phyloP scores from a whole-genome alignment of 1,140 invertebrate genomes.

The Micrasema minimum region DNA sequence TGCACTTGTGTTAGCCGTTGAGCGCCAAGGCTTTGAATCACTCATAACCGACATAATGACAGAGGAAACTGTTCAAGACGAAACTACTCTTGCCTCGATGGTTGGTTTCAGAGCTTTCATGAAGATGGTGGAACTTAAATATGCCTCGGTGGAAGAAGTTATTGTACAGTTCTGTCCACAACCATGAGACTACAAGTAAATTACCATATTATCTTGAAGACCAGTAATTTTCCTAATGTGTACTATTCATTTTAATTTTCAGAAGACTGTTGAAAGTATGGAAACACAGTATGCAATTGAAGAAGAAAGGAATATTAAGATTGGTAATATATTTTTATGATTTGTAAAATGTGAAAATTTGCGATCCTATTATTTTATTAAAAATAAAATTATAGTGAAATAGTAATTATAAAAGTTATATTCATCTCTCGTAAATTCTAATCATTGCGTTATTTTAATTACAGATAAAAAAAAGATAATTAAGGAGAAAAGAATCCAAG shows the following conservation, averaged over 20 bases:
- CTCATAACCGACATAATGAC: conserved; percentile 83
- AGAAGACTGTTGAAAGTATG: conserved; percentile 10
- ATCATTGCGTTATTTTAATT: no score
- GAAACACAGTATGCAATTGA: conserved; percentile 10
- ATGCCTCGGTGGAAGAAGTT: conserved; percentile 84
- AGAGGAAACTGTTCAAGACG: conserved; percentile 79
- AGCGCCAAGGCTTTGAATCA: conserved; percentile 81
- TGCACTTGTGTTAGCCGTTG: conserved; percentile 83
- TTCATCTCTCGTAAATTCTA: no score
- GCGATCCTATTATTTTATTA: no score
- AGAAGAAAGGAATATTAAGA: conserved; percentile 21
- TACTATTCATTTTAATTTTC: conserved; percentile 21
- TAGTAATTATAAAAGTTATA: no score
- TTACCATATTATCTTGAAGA: no score
- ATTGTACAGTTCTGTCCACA: conserved; percentile 83
- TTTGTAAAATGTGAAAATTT: no score
- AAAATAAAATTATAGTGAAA: no score
- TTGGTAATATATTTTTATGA: no score
- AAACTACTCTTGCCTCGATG: conserved; percentile 77
- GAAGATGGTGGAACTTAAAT: conserved; percentile 82
- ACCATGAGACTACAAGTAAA: conserved; percentile 34
- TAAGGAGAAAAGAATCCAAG: no score
- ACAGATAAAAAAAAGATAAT: no score
- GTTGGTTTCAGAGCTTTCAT: conserved; percentile 86
- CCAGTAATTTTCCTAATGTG: no score